A percentile compares a stretch with the other conserved stretches of the same genome.
Conservation (phyloP, 2,113 vertebrate genomes). For the Sarotherodon lohbergeri region DNA sequence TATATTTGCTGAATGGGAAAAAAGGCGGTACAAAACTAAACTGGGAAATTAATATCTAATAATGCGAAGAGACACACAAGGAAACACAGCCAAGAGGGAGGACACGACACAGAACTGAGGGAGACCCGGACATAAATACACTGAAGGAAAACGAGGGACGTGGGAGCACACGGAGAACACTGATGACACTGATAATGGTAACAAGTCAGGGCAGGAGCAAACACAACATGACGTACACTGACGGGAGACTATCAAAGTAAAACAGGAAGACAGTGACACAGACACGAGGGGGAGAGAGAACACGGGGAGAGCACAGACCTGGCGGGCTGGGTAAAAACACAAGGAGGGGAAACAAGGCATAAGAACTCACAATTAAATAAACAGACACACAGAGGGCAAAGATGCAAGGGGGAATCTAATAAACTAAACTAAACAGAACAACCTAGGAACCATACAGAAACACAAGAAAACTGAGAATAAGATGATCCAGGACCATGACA, state of each 20-base stretch:
- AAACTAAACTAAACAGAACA: not conserved
- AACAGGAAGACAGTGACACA: not conserved
- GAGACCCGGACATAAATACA: not conserved
- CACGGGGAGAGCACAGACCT: rapidly evolving
- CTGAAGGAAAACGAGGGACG: not conserved
- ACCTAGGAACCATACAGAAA: not conserved
- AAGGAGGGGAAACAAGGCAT: not conserved
- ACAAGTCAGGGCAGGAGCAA: not conserved
- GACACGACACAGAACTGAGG: rapidly evolving
- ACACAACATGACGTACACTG: rapidly evolving
- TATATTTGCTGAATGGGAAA: rapidly evolving
- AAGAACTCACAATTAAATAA: not conserved
- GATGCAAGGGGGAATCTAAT: not conserved
- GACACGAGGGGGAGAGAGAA: not conserved
- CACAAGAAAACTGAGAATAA: not conserved
- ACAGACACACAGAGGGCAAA: not conserved
- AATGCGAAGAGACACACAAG: rapidly evolving
- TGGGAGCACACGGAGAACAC: not conserved
- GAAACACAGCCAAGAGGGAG: not conserved
- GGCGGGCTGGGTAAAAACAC: rapidly evolving
- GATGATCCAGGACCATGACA: not conserved
- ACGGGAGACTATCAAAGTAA: not conserved
- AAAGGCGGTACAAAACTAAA: not conserved
- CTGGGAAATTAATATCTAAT: not conserved
- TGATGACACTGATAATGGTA: not conserved